A percentile compares a stretch with the other conserved stretches of the same genome.
Evolutionary conservation across 2,113 vertebrate species (phyloP).

Genomic region (Tetrax tetrax): DNA sequence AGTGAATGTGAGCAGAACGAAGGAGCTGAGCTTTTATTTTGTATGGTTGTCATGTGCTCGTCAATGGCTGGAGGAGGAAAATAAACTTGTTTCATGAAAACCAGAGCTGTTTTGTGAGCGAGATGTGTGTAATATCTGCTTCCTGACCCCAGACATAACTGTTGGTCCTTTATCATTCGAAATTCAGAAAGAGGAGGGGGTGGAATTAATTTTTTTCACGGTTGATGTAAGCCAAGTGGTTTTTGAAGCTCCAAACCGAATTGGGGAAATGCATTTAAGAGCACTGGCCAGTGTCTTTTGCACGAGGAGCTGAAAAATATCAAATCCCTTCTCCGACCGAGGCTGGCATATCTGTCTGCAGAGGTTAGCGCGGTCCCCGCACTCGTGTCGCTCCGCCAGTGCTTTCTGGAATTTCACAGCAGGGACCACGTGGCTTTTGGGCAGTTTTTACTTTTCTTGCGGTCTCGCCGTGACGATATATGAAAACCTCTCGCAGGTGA

Average conservation of each 20-base stretch:
- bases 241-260: slow-evolving; percentile 47
- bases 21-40: slow-evolving; percentile 46
- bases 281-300: slow-evolving; percentile 17
- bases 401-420: not conserved
- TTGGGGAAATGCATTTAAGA: slow-evolving; percentile 2
- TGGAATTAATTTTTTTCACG: slow-evolving; percentile 35
- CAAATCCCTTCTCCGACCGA: not conserved
- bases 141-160: slow-evolving; percentile 4
- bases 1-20: slow-evolving; percentile 44
- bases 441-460: not conserved
- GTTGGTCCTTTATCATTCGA: slow-evolving; percentile 52
- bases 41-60: slow-evolving; percentile 38
- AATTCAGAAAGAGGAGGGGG: slow-evolving; percentile 10
- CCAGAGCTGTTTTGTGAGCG: slow-evolving; percentile 40
- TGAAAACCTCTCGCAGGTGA: not conserved
- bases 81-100: slow-evolving; percentile 62
- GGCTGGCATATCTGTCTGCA: not conserved
- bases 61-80: slow-evolving; percentile 32
- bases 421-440: not conserved
- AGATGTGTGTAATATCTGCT: slow-evolving; percentile 34
- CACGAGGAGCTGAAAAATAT: slow-evolving; percentile 2
- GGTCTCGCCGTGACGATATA: not conserved
- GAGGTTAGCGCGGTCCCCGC: not conserved
- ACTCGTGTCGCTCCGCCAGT: not conserved
- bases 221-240: not conserved